Evolutionary conservation across 2,113 vertebrate genomes (phyloP), one percentile per base, ranked within the genome.

Genomic region (Capreolus pygargus): DNA sequence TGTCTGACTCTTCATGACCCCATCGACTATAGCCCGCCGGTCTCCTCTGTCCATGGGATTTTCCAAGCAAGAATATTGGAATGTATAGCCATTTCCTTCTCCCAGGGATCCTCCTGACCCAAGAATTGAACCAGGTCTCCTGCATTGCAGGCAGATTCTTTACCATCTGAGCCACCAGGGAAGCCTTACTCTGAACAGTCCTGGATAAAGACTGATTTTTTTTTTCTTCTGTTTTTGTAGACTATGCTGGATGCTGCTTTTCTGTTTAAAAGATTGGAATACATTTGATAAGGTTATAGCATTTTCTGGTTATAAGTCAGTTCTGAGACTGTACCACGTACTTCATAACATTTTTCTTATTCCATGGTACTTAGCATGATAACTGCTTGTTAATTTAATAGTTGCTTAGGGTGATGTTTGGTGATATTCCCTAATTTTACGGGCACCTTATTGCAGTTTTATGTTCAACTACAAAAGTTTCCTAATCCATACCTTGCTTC

Each of bases 201-300:
- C 30, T 89, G n/a, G n/a, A 61, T 94, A 86, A 94, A 54, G 23
- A 91, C 5, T 92, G 45, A 9, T 50, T 27, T 30, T 79, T 85
- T 50, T 87, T 93, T 50, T 6, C 5, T 92, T 81, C 83, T 95
- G 7, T 57, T 97, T 96, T 85, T 95, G 21, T 82, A 96, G 47
- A 84, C 79, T 88, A 1, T 91, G 13, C 52, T 81, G 33, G 3
- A 58, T 91, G 25, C 64, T 98, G 15, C n/a, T 92, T 83, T 97
- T 92, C 55, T 83, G 10, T 97, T 96, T 14, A 79, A 95, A 96
- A 92, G 39, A 92, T 92, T 95, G 39, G 36, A 94, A 61, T 89
- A 43, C 61, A 90, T 67, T 86, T 96, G 57, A 89, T 91, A 89
- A 61, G 11, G 5, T 95, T 95, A 81, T 7, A 79, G 33, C 43